phyloP scores from a whole-genome alignment of 2,888 invertebrate species.

The Tipula helvola region DNA sequence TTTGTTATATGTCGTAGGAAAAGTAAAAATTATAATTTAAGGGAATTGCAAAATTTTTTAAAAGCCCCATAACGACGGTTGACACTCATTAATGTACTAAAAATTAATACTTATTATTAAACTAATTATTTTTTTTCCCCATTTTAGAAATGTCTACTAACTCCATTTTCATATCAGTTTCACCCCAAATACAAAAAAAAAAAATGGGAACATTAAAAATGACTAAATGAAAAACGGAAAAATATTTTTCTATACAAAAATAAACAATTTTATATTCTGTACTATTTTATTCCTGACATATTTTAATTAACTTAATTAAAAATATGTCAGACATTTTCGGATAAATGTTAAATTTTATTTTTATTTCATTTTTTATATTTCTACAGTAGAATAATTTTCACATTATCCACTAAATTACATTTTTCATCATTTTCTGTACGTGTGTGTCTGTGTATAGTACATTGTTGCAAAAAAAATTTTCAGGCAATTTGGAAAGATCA shows the following conservation, averaged over 20 bases:
- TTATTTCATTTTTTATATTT: neutral
- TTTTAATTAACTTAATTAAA: neutral
- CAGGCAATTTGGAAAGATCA: neutral
- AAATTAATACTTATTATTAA: no score
- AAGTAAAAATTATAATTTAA: no score
- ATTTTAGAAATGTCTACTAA: neutral
- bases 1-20: no score
- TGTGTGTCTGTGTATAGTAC: neutral
- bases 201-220: neutral
- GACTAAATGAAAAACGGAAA: neutral
- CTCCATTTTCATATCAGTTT: neutral
- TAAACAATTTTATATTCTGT: neutral
- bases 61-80: no score
- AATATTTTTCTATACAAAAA: neutral
- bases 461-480: neutral
- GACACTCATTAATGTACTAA: no score
- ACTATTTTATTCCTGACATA: neutral
- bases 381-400: neutral
- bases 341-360: neutral
- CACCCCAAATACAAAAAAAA: neutral
- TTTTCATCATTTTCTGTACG: neutral
- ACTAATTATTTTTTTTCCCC: neutral
- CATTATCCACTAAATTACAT: neutral
- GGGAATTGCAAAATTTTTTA: no score
- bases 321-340: neutral